Evolutionary conservation across 1,140 invertebrate genomes (phyloP).

Genomic region (Pomacea maculata): DNA sequence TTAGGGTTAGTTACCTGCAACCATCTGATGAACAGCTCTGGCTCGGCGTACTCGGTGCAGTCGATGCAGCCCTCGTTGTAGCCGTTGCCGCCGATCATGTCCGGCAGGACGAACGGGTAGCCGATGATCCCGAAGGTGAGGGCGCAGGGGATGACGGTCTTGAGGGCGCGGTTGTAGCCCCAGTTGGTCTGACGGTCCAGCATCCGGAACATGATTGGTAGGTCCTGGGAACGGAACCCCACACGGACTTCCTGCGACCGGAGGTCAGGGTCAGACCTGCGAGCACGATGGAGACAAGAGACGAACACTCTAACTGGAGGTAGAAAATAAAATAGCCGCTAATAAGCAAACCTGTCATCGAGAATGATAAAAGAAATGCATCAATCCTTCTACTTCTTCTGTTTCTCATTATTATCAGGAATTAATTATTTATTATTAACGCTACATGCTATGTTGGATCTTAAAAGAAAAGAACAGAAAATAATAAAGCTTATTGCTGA

Average conservation of each 20-base stretch:
- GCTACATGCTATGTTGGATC: too few species aligned
- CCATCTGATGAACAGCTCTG: constrained; percentile 89
- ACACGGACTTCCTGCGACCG: constrained; percentile 71
- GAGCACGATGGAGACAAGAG: background rate
- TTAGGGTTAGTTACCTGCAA: constrained; percentile 74
- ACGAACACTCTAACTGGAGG: too few species aligned
- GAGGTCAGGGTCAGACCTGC: constrained; percentile 18
- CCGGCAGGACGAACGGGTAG: constrained; percentile 85
- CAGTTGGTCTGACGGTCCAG: constrained; percentile 85
- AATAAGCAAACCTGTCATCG: too few species aligned
- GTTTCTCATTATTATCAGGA: too few species aligned
- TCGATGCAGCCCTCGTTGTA: constrained; percentile 51
- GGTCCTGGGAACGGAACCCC: constrained; percentile 79
- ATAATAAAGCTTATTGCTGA: too few species aligned
- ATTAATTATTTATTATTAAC: too few species aligned
- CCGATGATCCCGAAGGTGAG: constrained; percentile 85
- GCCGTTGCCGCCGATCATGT: constrained; percentile 93
- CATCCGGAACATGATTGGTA: constrained; percentile 85
- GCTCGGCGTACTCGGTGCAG: constrained; percentile 68
- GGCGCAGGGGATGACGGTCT: constrained; percentile 81
- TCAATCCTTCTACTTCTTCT: too few species aligned
- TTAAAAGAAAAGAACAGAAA: too few species aligned
- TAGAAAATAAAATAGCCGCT: too few species aligned
- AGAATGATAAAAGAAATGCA: too few species aligned
- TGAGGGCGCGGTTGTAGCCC: constrained; percentile 81